phyloP scores from a whole-genome alignment of 2,888 invertebrate species.

The Plusia festucae region DNA sequence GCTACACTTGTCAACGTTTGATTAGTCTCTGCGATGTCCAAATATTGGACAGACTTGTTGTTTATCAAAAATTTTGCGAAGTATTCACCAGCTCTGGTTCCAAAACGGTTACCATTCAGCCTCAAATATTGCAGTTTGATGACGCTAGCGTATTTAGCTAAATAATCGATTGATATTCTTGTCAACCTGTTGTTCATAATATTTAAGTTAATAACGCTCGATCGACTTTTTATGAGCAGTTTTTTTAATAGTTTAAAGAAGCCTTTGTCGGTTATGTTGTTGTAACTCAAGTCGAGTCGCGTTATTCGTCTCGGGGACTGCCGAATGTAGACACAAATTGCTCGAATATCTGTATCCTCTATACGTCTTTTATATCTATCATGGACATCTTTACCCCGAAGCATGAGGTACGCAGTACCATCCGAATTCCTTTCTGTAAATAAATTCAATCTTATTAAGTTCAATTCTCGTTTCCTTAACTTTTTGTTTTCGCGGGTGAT shows the following conservation, averaged over 20 bases:
- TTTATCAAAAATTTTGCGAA: conserved; percentile 84
- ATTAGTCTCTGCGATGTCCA: conserved; percentile 90
- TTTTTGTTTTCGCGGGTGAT: conserved; percentile 68
- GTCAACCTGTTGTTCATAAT: conserved; percentile 89
- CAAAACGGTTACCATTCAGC: conserved; percentile 90
- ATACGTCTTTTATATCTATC: conserved; percentile 83
- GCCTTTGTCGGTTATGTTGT: conserved; percentile 87
- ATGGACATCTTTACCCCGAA: conserved; percentile 86
- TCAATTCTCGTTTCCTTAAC: conserved; percentile 61
- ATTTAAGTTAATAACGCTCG: conserved; percentile 87
- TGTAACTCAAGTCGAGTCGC: conserved; percentile 88
- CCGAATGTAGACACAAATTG: conserved; percentile 83
- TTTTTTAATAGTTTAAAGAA: conserved; percentile 81
- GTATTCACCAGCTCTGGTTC: conserved; percentile 85
- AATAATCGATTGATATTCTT: conserved; percentile 74
- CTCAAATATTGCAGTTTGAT: conserved; percentile 86
- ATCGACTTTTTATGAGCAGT: conserved; percentile 79
- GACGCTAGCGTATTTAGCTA: conserved; percentile 74
- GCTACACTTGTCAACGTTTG: conserved; percentile 89
- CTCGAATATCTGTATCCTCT: conserved; percentile 82
- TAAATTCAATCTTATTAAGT: conserved; percentile 74
- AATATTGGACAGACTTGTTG: conserved; percentile 81
- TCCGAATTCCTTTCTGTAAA: conserved; percentile 88
- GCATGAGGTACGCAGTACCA: conserved; percentile 84
- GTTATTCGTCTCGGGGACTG: conserved; percentile 81